Evolutionary conservation across 2,888 invertebrate species (phyloP), one percentile per base, ranked within the genome.

Genomic region (Noctua janthe): DNA sequence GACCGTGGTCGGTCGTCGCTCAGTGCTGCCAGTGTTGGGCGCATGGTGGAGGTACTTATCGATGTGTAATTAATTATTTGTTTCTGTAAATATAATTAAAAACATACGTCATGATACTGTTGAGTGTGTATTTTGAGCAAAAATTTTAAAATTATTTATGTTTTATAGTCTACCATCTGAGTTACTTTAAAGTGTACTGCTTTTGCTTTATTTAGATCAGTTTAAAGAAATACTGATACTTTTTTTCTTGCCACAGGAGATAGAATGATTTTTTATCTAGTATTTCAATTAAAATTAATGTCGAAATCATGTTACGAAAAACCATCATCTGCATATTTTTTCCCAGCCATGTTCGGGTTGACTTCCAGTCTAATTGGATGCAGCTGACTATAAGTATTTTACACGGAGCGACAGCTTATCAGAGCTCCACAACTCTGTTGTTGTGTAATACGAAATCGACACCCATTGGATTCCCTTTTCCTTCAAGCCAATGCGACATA

Each of bases 1-100:
- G 94, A 93, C 93, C 92, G 91, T 93, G 90, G 91, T 86, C 83
- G 92, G 89, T 86, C 73, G 79, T 78, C 91, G 90, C 91, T 90
- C 91, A 88, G 77, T 81, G 69, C 35, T 35, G 90, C 67, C 62
- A 93, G 94, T 84, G 93, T 85, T 90, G 94, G 71, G n/a, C 49
- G 70, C 51, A 17, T 66, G 7, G 56, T 72, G 81, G 66, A 23
- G 5, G 17, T 62, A 59, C 43, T 78, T 86, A 85, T 88, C 89
- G 87, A 86, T 71, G 11, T 64, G 47, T 1, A 23, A 67, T 62
- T 6, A 7, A 43, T 39, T 1, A 35, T 8, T 62, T 13, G 1
- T 35, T 69, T 59, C 3, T 54, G 20, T 15, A 1, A 29, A 20
- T 39, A 20, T 47, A 1, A 59, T 23, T 8, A 8, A 17, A 29